Percentiles rank a stretch among this genome's conserved stretches.
Conservation (phyloP, 2,113 vertebrate species). For the Rhinichthys klamathensis region DNA sequence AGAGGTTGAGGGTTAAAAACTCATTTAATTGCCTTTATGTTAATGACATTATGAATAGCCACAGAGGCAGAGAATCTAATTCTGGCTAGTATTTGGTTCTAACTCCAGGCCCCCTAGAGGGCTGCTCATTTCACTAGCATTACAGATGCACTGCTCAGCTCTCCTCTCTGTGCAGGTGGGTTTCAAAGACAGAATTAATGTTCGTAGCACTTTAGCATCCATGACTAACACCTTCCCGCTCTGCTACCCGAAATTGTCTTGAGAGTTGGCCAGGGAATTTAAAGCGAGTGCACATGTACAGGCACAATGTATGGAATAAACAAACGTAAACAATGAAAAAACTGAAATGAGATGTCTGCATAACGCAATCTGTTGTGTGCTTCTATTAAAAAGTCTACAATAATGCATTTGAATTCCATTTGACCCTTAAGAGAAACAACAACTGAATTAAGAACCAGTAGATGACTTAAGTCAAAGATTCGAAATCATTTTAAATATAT, state of each 20-base stretch:
- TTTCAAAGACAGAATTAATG: slow-evolving; percentile 97
- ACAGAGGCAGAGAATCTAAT: slow-evolving; percentile 89
- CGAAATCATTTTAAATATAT: not conserved
- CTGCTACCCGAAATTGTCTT: slow-evolving; percentile 91
- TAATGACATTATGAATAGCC: slow-evolving; percentile 99
- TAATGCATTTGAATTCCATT: not conserved
- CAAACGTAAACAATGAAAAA: slow-evolving; percentile 10
- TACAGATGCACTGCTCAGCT: slow-evolving; percentile 71
- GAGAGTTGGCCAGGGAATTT: slow-evolving; percentile 81
- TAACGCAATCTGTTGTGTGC: slow-evolving; percentile 25
- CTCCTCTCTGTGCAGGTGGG: slow-evolving; percentile 82
- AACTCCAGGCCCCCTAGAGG: slow-evolving; percentile 87
- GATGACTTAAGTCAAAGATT: not conserved
- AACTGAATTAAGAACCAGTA: not conserved
- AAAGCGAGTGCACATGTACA: slow-evolving; percentile 34
- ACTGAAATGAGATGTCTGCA: not conserved
- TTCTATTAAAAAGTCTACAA: not conserved
- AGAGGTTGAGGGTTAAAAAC: slow-evolving; percentile 99
- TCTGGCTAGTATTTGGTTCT: slow-evolving; percentile 91
- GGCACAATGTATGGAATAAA: slow-evolving; percentile 10
- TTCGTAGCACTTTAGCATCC: slow-evolving; percentile 87
- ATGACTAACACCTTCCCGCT: slow-evolving; percentile 81
- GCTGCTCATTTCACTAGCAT: slow-evolving; percentile 93
- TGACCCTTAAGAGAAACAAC: not conserved
- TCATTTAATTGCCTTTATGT: slow-evolving; percentile 99